Base-by-base conservation (phyloP, 2,113 vertebrate species). In the Cyanoramphus novaezelandiae region DNA sequence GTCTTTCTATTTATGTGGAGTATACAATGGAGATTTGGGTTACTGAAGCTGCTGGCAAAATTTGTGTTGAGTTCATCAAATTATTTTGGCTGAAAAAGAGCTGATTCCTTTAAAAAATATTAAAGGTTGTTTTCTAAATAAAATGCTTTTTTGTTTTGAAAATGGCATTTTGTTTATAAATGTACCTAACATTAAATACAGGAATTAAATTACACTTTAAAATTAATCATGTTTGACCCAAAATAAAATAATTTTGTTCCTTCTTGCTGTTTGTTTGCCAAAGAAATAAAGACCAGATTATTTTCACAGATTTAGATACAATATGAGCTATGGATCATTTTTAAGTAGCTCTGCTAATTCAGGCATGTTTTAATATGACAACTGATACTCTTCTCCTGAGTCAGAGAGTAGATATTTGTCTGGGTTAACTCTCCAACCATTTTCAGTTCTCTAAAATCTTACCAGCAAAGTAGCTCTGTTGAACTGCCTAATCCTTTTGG, bases 261-360 rank as follows among this genome's bases (percentile, higher is more conserved):
- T 69, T 35, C 57, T 52, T 65, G 14, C 35, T 69, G 15, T 33
- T 93, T 43, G 4, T 70, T 88, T 86, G 60, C 49, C 72, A 88
- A 50, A 52, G 24, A 79, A 44, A 20, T 35, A 62, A 71, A 75
- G 43, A 72, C 47, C 11, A 33, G 37, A 53, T 87, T 68, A 71
- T 83, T 52, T 81, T 47, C 33, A 43, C n/a, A 81, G 29, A 27
- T 49, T 70, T 44, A 79, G 35, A 44, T 37, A 82, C 49, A 47
- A 5, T 53, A 62, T 27, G 35, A 95, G 31, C 46, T 10, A n/a
- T 82, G 75, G 74, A 82, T 82, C 29, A 49, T 92, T 96, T 84
- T 95, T 52, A 91, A 83, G 65, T 82, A 82, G 59, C 65, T 87
- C 77, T 87, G n/a, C 79, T 95, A 96, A 77, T 97, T 65, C 82